A percentile compares a stretch with the other conserved stretches of the same genome.
phyloP scores from a whole-genome alignment of 2,797 vertebrate genomes.

The Platyrinchus mystaceus region DNA sequence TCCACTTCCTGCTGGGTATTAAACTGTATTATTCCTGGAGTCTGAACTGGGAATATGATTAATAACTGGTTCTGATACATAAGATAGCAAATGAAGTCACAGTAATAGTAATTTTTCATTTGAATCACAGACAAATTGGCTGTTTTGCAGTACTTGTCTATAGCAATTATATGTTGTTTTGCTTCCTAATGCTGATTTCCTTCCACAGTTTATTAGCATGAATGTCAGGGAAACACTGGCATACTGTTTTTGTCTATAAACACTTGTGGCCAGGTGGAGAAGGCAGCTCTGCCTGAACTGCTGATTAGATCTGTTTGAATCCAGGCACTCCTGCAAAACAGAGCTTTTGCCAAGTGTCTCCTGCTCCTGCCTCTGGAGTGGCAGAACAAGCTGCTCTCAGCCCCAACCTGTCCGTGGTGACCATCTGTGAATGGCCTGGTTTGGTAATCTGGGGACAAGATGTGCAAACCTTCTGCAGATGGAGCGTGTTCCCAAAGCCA shows the following conservation, averaged over 20 bases:
- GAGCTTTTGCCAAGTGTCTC: background rate
- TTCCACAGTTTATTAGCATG: slow-evolving; percentile 19
- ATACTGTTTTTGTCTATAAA: background rate
- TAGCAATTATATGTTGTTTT: slow-evolving; percentile 56
- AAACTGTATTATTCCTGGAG: slow-evolving; percentile 7
- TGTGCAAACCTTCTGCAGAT: background rate
- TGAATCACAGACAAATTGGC: slow-evolving; percentile 56
- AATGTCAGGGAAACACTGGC: background rate
- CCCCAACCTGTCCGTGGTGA: fast-evolving
- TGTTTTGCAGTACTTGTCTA: slow-evolving; percentile 54
- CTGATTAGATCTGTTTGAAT: background rate
- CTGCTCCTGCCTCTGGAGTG: fast-evolving
- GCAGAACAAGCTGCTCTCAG: background rate
- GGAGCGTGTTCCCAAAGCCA: fast-evolving
- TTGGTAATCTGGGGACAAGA: background rate
- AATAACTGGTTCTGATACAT: slow-evolving; percentile 28
- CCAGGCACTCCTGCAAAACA: background rate
- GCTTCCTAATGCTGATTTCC: slow-evolving; percentile 43
- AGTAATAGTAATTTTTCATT: slow-evolving; percentile 65
- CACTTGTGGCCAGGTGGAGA: background rate
- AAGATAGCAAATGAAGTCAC: slow-evolving; percentile 15
- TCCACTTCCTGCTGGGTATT: slow-evolving; percentile 36
- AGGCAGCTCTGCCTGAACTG: background rate
- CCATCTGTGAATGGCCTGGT: background rate
- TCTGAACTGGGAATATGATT: slow-evolving; percentile 26